Conservation (phyloP, 2,888 invertebrate genomes). For the Harpalus rubripes region DNA sequence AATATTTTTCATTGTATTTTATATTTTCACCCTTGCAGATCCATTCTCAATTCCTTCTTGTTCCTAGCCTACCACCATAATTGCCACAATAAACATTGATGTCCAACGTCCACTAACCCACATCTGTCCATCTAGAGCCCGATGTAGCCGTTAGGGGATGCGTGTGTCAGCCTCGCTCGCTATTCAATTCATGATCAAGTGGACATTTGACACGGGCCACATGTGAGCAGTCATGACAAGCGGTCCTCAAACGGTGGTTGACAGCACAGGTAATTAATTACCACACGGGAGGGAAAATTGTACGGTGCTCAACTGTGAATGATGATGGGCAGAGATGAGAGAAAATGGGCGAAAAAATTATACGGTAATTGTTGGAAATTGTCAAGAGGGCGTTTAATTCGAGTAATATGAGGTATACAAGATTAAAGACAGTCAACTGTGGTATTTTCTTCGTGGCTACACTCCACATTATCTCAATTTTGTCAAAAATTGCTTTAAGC, state of each 20-base stretch:
- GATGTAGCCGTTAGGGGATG: neutral
- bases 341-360: neutral
- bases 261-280: constrained; percentile 17
- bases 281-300: neutral
- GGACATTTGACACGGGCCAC: constrained; percentile 57
- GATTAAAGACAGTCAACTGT: no score
- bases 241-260: constrained; percentile 38
- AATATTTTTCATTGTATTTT: no score
- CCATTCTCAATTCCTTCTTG: no score
- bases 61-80: no score
- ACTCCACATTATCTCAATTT: no score
- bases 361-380: constrained; percentile 2
- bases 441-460: no score
- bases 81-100: no score
- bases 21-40: no score
- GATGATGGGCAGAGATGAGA: neutral
- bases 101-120: neutral
- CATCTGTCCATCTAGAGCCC: neutral
- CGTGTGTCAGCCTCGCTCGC: constrained; percentile 22
- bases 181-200: constrained; percentile 62
- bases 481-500: no score
- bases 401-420: no score
- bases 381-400: neutral
- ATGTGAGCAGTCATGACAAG: constrained; percentile 48
- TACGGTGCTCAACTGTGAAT: neutral